Evolutionary conservation across 1,140 invertebrate species (phyloP).

Genomic region (Cotesia chilonis): DNA sequence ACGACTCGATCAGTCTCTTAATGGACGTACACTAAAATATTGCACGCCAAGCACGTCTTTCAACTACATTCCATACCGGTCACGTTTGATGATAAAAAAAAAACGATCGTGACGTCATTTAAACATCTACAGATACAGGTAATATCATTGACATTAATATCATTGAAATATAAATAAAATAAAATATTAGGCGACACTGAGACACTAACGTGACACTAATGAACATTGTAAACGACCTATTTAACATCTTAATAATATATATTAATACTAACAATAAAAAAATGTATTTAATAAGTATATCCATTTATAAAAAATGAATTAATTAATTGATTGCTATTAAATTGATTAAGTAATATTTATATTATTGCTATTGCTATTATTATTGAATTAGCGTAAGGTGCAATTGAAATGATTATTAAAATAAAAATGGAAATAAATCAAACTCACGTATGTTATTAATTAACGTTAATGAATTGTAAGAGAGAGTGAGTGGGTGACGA

Average conservation of each 20-base stretch:
- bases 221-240: slow-evolving; percentile 40
- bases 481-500: slow-evolving; percentile 30
- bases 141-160: no score
- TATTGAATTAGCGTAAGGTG: slow-evolving; percentile 39
- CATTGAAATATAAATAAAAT: background rate
- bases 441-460: slow-evolving; percentile 51
- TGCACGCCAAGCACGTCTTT: slow-evolving; percentile 38
- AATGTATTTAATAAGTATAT: slow-evolving; percentile 28
- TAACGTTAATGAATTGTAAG: slow-evolving; percentile 4
- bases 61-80: slow-evolving; percentile 38
- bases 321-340: slow-evolving; percentile 36
- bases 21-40: slow-evolving; percentile 36
- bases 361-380: slow-evolving; percentile 41
- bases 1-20: slow-evolving; percentile 30
- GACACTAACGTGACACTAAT: no score
- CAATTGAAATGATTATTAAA: slow-evolving; percentile 24
- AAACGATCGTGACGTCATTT: slow-evolving; percentile 34
- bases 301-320: slow-evolving; percentile 34
- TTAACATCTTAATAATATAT: slow-evolving; percentile 35
- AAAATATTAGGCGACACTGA: slow-evolving; percentile 4
- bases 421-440: slow-evolving; percentile 47
- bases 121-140: slow-evolving; percentile 28
- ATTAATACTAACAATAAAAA: background rate
- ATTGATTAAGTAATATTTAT: slow-evolving; percentile 33
- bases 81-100: slow-evolving; percentile 34